These are phyloP conservation scores for Drosophila mimica DNA, from an alignment of 2,888 invertebrate species.

Conservation along the genomic window DNA sequence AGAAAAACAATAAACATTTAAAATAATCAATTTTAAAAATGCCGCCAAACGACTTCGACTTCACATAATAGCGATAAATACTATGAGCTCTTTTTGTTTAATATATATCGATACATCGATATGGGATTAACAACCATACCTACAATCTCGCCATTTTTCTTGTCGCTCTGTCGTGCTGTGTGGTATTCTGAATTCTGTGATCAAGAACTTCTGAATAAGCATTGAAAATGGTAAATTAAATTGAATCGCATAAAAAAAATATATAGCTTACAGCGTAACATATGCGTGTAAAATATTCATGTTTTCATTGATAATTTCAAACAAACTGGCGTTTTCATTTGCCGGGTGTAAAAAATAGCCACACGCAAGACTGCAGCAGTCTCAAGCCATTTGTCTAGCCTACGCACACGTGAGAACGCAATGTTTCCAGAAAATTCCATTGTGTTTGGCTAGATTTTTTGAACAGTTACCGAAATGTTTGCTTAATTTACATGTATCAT, in stretches of 20 bases:
- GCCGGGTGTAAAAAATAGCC: constrained; percentile 64
- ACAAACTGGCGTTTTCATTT: constrained; percentile 58
- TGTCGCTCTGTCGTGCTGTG: constrained; percentile 71
- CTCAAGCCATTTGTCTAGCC: constrained; percentile 45
- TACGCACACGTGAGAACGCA: constrained; percentile 61
- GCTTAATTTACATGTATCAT: not conserved
- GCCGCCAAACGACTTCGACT: not conserved
- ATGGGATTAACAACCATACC: constrained; percentile 15
- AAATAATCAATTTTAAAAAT: constrained; percentile 4
- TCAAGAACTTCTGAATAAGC: constrained; percentile 66
- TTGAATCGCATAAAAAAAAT: constrained; percentile 16
- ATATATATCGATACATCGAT: constrained; percentile 35
- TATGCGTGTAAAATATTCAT: constrained; percentile 25
- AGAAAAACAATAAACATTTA: not conserved
- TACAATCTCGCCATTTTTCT: constrained; percentile 66
- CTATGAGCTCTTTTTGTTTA: constrained; percentile 1
- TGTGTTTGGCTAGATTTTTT: constrained; percentile 24
- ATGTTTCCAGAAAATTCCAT: constrained; percentile 63
- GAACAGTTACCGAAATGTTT: not conserved
- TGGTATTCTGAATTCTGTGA: constrained; percentile 69
- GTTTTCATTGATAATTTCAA: constrained; percentile 66
- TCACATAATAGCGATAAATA: not conserved
- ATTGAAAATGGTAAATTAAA: constrained; percentile 67
- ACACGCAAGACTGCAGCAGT: constrained; percentile 37
- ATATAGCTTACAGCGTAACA: constrained; percentile 45